Conservation (phyloP, 1,140 invertebrate species). For the Cydia amplana region DNA sequence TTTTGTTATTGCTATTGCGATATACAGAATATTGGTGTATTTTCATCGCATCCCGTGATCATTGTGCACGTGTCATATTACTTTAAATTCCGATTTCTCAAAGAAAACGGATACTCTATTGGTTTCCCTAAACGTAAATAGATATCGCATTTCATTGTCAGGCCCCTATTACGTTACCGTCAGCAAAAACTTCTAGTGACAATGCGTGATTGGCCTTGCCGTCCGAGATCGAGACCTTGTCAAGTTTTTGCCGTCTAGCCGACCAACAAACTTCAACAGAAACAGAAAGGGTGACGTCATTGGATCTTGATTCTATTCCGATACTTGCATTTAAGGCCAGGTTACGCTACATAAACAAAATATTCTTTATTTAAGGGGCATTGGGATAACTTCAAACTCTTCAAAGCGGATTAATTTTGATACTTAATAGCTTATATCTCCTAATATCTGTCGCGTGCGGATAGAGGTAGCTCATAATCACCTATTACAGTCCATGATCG, state of each 20-base stretch:
- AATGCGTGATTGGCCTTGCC: slow-evolving; percentile 20
- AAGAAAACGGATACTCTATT: slow-evolving; percentile 3
- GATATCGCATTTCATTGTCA: slow-evolving; percentile 24
- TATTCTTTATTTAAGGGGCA: no score
- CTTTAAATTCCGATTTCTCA: slow-evolving; percentile 1
- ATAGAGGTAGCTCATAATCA: neutral
- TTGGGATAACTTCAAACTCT: no score
- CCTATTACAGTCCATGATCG: no score
- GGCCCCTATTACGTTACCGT: slow-evolving; percentile 14
- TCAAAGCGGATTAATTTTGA: no score
- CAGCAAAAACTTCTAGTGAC: slow-evolving; percentile 24
- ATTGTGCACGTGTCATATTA: neutral
- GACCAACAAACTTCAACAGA: slow-evolving; percentile 13
- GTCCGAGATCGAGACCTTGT: slow-evolving; percentile 23
- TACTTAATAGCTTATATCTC: no score
- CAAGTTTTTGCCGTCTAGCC: slow-evolving; percentile 9
- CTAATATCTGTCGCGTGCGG: neutral
- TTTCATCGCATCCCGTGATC: neutral
- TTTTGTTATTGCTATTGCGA: neutral
- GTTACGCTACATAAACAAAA: neutral
- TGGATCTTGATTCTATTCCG: slow-evolving; percentile 6
- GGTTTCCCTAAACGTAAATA: slow-evolving; percentile 21
- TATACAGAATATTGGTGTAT: neutral
- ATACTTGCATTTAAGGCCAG: slow-evolving; percentile 17
- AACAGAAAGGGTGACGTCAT: slow-evolving; percentile 30